These are phyloP conservation scores for Carettochelys insculpta DNA, from an alignment of 2,113 vertebrate genomes.

Conservation along the genomic window DNA sequence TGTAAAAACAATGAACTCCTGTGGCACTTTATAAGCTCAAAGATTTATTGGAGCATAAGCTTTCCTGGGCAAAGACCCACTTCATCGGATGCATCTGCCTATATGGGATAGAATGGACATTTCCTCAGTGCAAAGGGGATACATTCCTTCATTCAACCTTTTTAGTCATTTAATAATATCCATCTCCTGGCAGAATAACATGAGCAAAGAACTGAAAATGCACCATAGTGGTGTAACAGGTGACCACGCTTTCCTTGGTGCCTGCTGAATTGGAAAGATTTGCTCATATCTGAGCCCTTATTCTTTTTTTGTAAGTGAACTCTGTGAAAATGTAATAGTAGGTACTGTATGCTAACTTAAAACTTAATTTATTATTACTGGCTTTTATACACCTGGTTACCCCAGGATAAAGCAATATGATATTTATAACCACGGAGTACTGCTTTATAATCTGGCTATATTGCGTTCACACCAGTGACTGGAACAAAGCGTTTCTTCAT, in stretches of 20 bases:
- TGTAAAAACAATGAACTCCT: too few species aligned
- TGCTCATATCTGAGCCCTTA: background rate
- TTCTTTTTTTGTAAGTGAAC: background rate
- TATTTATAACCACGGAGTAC: slow-evolving; percentile 41
- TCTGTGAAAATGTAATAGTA: background rate
- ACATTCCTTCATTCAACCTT: background rate
- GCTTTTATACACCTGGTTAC: slow-evolving; percentile 47
- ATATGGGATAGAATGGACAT: background rate
- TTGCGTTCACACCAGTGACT: slow-evolving; percentile 38
- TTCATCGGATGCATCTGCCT: accelerated
- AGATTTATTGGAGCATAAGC: too few species aligned
- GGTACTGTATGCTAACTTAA: background rate
- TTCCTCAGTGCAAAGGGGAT: background rate
- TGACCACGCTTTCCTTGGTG: accelerated
- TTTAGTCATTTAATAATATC: accelerated
- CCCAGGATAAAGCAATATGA: background rate
- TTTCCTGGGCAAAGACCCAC: too few species aligned
- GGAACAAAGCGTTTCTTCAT: slow-evolving; percentile 78
- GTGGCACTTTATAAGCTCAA: too few species aligned
- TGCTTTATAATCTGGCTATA: slow-evolving; percentile 71
- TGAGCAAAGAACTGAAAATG: background rate
- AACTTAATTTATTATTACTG: slow-evolving; percentile 72
- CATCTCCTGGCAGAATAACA: background rate
- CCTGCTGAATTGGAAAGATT: background rate
- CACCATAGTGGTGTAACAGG: accelerated